These are phyloP conservation scores for Chaetogeoica ovagalla DNA, from an alignment of 2,888 invertebrate genomes.

Conservation along the genomic window DNA sequence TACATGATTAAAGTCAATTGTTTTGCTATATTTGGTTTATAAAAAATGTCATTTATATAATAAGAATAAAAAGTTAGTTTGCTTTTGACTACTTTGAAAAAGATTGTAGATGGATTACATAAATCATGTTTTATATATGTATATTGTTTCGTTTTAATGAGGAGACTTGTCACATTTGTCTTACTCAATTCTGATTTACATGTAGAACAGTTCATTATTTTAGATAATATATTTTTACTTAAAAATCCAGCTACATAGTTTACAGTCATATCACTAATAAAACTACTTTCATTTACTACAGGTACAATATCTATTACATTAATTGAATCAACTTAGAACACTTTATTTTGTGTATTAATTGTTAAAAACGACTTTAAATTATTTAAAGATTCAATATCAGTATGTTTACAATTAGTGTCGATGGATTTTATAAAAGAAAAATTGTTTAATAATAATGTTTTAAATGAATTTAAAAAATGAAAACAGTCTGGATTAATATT, in stretches of 20 bases:
- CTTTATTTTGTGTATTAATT: neutral
- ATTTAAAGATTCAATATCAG: neutral
- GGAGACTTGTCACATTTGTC: neutral
- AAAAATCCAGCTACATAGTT: conserved; percentile 11
- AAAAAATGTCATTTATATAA: neutral
- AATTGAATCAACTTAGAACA: neutral
- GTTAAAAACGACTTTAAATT: neutral
- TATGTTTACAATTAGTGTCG: neutral
- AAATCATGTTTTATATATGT: neutral
- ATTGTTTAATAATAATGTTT: neutral
- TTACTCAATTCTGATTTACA: neutral
- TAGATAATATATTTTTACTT: conserved; percentile 3
- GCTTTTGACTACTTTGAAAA: neutral
- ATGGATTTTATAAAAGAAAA: neutral
- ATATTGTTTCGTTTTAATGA: neutral
- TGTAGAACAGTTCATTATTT: neutral
- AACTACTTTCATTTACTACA: neutral
- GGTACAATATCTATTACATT: neutral
- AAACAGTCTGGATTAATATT: conserved; percentile 4
- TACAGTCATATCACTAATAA: conserved; percentile 8
- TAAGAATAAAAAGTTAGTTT: neutral
- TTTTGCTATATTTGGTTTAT: conserved; percentile 5
- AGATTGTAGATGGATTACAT: neutral
- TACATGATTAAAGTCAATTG: conserved; percentile 1
- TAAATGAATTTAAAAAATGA: neutral